A percentile compares a stretch with the other conserved stretches of the same genome.
These are phyloP conservation scores for Rhabdomys dilectus DNA, from an alignment of 2,113 vertebrate genomes.

Conservation along the genomic window DNA sequence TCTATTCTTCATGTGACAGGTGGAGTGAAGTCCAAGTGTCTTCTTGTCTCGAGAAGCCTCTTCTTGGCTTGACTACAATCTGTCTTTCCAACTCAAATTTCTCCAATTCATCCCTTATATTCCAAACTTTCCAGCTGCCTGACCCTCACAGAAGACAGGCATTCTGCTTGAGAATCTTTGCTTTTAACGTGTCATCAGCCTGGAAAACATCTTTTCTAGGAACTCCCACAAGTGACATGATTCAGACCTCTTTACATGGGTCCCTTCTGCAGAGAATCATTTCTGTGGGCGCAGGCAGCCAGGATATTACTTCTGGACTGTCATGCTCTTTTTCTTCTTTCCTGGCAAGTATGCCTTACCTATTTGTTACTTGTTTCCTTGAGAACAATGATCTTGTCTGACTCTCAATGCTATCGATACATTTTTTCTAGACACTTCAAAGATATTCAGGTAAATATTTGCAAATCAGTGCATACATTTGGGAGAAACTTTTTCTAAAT, in stretches of 20 bases:
- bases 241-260: background rate
- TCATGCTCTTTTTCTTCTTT: background rate
- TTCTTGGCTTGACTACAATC: background rate
- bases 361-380: background rate
- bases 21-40: background rate
- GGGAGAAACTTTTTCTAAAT: background rate
- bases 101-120: background rate
- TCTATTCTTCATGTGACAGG: background rate
- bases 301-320: background rate
- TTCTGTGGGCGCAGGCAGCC: background rate
- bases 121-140: background rate
- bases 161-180: background rate
- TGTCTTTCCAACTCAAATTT: background rate
- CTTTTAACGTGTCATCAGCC: background rate
- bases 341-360: background rate
- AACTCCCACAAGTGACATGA: background rate
- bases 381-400: background rate
- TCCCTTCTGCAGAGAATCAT: background rate
- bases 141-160: background rate
- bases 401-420: background rate
- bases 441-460: conserved; percentile 20
- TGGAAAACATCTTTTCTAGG: background rate
- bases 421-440: background rate
- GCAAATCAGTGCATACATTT: background rate
- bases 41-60: background rate